Conservation (phyloP, 2,113 vertebrate species). For the Rhinogobius similis region DNA sequence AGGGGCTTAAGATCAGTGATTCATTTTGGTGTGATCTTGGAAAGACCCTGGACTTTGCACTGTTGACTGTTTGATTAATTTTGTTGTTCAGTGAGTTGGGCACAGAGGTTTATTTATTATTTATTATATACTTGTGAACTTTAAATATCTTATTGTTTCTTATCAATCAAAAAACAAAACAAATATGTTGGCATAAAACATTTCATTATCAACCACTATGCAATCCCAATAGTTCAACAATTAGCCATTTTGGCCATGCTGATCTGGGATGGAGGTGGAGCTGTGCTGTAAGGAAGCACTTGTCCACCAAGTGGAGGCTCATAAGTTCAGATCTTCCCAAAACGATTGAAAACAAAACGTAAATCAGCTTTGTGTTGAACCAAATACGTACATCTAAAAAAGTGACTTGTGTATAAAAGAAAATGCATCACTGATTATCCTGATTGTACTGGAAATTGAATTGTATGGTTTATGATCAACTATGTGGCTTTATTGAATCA, state of each 20-base stretch:
- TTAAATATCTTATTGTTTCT: neutral
- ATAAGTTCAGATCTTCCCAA: too few species aligned
- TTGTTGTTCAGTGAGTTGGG: constrained; percentile 51
- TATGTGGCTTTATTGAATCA: neutral
- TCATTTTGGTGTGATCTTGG: constrained; percentile 64
- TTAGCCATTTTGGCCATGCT: too few species aligned
- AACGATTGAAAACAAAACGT: neutral
- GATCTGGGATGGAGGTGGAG: too few species aligned
- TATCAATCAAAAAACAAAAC: too few species aligned
- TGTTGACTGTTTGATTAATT: constrained; percentile 64
- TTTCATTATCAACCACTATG: neutral
- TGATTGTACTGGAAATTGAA: neutral
- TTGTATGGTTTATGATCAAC: neutral
- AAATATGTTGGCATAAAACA: neutral
- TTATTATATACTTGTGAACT: neutral
- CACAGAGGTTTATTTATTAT: constrained; percentile 32
- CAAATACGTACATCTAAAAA: too few species aligned
- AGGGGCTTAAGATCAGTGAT: constrained; percentile 41
- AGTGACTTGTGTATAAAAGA: neutral
- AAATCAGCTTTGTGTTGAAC: neutral
- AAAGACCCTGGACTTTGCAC: constrained; percentile 62
- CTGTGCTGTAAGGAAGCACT: too few species aligned
- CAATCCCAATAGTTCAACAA: too few species aligned
- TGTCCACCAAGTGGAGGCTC: neutral
- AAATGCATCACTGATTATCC: neutral